Base-by-base conservation (phyloP, 2,797 vertebrate genomes). In the Neosalanx taihuensis region DNA sequence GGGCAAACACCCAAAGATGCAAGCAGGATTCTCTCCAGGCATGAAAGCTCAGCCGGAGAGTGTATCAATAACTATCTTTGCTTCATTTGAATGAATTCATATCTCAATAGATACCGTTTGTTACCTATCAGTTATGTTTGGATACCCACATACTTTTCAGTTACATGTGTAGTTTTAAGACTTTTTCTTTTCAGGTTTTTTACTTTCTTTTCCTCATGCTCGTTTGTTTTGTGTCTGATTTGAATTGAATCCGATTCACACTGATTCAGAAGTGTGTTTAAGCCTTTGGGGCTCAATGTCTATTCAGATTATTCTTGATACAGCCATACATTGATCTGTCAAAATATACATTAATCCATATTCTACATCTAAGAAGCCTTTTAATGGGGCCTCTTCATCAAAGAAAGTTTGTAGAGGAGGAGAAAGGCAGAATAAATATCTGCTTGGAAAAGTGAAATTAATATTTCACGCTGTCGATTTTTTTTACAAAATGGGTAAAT, bases 41-140 rank as follows among this genome's bases (percentile, higher is more conserved):
- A 17, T 33, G 74, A 70, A 80, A 72, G 1, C 64, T 33, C 26
- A 23, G 37, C 67, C 13, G 61, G 23, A 30, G 58, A 64, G 76
- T 69, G 77, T 85, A 81, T 88, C 76, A 85, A 73, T 71, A 31
- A 53, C 23, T 46, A 29, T 15, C 65, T 53, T 18, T 53, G 65
- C 15, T 53, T 20, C 17, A 64, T 46, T 46, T 9, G 41, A 64
- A 64, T 18, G 7, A 60, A 30, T 66, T 29, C 37, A 30, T 51
- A 29, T 66, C 46, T 67, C 5, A 51, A 67, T 53, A 23, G 13
- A 51, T 17, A 3, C 46, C 17, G 29, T 7, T 49, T 53, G 41
- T n/a, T 20, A n/a, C 3, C 17, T 46, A 66, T 53, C 6, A 49
- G 30, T 56, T 68, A 58, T 29, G 30, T 51, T 30, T 29, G 29